phyloP scores from a whole-genome alignment of 2,888 invertebrate genomes.

The Cenopis cana region DNA sequence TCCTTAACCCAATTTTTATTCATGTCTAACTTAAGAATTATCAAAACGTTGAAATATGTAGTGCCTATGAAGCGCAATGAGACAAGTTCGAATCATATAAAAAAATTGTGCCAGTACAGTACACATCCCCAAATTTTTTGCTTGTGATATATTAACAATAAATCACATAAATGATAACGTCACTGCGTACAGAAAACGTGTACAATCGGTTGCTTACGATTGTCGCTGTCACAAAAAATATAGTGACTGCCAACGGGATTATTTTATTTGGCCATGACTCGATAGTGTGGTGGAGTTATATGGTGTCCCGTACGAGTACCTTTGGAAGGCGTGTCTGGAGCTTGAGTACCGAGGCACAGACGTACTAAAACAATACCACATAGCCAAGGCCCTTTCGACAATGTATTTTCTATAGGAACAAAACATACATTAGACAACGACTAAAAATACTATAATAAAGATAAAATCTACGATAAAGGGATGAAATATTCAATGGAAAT shows the following conservation, averaged over 20 bases:
- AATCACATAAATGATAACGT: constrained; percentile 20
- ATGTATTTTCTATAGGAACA: no score
- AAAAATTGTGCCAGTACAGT: background rate
- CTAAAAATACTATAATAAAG: no score
- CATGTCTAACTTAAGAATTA: background rate
- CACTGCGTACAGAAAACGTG: constrained; percentile 13
- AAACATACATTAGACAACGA: no score
- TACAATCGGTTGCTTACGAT: constrained; percentile 3
- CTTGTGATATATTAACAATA: background rate
- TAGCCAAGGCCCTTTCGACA: no score
- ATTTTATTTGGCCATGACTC: background rate
- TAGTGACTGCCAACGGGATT: background rate
- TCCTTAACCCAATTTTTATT: background rate
- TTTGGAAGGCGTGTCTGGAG: no score
- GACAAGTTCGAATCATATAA: background rate
- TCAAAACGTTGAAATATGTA: background rate
- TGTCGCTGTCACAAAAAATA: constrained; percentile 12
- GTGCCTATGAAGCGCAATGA: background rate
- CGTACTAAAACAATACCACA: no score
- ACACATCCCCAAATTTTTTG: background rate
- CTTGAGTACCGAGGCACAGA: no score
- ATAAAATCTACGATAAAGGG: no score
- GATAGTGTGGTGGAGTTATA: background rate
- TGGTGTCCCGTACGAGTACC: no score
- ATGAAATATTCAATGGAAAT: no score